Percentiles rank a stretch among this genome's conserved stretches.
Evolutionary conservation across 1,140 invertebrate genomes (phyloP).

Genomic region (Drosophila jambulina): DNA sequence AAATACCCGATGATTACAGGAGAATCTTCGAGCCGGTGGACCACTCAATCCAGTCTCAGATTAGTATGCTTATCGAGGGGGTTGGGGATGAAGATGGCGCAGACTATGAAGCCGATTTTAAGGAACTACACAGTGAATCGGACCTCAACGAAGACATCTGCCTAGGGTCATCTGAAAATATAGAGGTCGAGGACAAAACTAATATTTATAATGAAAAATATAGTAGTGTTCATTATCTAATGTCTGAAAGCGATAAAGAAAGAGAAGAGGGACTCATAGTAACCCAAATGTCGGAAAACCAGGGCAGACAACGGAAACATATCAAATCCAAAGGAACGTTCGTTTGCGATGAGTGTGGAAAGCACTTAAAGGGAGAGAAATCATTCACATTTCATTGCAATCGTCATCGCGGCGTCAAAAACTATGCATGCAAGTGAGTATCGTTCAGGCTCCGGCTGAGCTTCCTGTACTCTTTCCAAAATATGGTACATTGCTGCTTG

Average conservation of each 20-base stretch:
- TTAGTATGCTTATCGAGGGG: conserved; percentile 8
- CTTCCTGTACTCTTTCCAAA: background rate
- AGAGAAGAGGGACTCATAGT: background rate
- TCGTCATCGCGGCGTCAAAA: conserved; percentile 64
- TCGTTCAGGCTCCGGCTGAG: no score
- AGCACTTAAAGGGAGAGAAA: conserved; percentile 44
- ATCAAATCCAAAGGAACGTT: conserved; percentile 14
- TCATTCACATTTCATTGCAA: conserved; percentile 55
- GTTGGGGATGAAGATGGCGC: background rate
- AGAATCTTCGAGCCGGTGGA: conserved; percentile 2
- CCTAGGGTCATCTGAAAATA: no score
- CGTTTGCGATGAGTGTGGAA: conserved; percentile 66
- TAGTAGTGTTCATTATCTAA: background rate
- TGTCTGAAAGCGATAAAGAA: conserved; percentile 1
- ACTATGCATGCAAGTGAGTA: conserved; percentile 51
- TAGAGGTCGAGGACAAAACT: background rate
- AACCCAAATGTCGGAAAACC: background rate
- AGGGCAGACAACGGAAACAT: background rate
- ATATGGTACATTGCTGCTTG: background rate
- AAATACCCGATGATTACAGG: conserved; percentile 35
- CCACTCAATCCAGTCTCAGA: background rate
- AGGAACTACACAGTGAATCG: background rate
- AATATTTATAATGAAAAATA: background rate
- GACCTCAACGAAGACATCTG: background rate
- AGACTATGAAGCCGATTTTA: background rate